Percentiles rank a stretch among this genome's conserved stretches.
phyloP scores from a whole-genome alignment of 1,140 invertebrate species.

The Heliconius hermathena region DNA sequence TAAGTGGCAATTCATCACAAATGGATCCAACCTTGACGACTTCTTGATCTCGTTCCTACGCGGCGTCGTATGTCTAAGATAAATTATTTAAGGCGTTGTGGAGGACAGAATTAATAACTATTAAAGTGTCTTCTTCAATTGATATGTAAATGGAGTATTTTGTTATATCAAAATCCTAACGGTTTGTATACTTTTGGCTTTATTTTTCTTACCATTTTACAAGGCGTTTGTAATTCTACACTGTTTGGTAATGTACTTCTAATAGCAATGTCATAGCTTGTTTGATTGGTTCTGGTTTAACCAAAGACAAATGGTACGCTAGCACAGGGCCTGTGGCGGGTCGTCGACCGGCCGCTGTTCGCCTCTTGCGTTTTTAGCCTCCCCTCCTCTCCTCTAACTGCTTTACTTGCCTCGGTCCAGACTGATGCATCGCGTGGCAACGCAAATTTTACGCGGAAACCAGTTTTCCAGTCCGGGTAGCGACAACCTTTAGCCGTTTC shows the following conservation, averaged over 20 bases:
- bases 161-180: not conserved
- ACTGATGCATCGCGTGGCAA: slow-evolving; percentile 73
- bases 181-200: not conserved
- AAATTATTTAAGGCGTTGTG: slow-evolving; percentile 52
- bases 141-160: not conserved
- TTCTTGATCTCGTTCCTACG: slow-evolving; percentile 75
- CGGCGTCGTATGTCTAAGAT: slow-evolving; percentile 62
- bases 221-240: not conserved
- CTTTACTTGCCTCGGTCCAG: slow-evolving; percentile 63
- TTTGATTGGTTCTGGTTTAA: slow-evolving; percentile 49
- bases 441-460: slow-evolving; percentile 77
- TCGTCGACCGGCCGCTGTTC: slow-evolving; percentile 75
- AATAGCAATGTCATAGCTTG: not conserved
- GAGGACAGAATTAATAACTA: slow-evolving; percentile 35
- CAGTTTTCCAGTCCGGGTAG: slow-evolving; percentile 71
- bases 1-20: slow-evolving; percentile 71
- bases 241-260: not conserved
- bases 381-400: slow-evolving; percentile 53
- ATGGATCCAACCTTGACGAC: slow-evolving; percentile 77
- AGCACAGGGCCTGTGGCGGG: slow-evolving; percentile 72
- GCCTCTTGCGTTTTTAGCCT: slow-evolving; percentile 71
- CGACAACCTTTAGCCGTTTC: slow-evolving; percentile 59
- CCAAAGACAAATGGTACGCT: slow-evolving; percentile 70
- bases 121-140: slow-evolving; percentile 37
- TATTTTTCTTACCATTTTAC: not conserved